Conservation (phyloP, 2,113 vertebrate genomes). For the Pelmatolapia mariae region DNA sequence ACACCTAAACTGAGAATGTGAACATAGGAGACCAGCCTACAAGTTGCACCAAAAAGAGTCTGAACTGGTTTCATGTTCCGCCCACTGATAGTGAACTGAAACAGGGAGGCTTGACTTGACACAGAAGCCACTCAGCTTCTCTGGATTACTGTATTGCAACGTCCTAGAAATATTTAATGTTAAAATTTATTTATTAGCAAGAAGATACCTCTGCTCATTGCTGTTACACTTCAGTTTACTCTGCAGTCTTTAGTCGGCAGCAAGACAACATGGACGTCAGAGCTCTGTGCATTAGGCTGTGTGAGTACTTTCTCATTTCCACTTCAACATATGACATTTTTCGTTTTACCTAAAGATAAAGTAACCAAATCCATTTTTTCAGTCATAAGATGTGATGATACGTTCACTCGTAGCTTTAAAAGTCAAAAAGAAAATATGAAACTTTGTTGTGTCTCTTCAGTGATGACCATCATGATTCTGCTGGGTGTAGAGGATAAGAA, state of each 20-base stretch:
- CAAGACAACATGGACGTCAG: accelerated
- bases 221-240: not conserved
- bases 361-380: not conserved
- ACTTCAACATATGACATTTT: not conserved
- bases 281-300: not conserved
- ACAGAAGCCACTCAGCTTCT: not conserved
- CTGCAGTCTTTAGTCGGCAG: not conserved
- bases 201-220: accelerated
- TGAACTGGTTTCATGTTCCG: not conserved
- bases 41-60: not conserved
- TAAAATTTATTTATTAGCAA: not conserved
- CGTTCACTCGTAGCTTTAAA: not conserved
- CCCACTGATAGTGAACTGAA: not conserved
- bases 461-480: not conserved
- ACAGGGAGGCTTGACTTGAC: not conserved
- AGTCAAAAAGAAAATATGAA: not conserved
- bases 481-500: accelerated
- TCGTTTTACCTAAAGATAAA: not conserved
- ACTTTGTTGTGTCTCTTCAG: not conserved
- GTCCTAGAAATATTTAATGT: not conserved
- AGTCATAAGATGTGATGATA: accelerated
- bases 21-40: not conserved
- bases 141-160: not conserved
- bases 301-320: not conserved
- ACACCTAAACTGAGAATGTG: not conserved